Percentiles rank a stretch among this genome's conserved stretches.
These are phyloP conservation scores for Meteorus colon DNA, from an alignment of 2,888 invertebrate species.

Conservation along the genomic window DNA sequence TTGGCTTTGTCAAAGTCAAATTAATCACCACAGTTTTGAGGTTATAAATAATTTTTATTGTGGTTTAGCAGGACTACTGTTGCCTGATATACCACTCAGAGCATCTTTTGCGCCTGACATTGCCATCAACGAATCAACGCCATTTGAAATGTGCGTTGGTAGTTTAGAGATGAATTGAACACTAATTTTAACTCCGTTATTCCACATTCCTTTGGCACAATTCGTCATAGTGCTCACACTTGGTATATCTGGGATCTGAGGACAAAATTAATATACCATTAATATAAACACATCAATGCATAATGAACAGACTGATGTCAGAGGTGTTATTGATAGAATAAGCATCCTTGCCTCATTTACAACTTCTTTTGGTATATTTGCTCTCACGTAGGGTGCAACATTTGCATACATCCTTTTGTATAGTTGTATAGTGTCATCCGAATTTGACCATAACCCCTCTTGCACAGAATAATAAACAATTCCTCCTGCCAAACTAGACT, in stretches of 20 bases:
- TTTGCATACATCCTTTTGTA: slow-evolving; percentile 66
- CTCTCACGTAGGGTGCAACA: slow-evolving; percentile 61
- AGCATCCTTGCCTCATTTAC: slow-evolving; percentile 57
- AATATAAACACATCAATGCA: neutral
- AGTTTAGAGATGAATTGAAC: slow-evolving; percentile 60
- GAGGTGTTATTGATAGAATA: neutral
- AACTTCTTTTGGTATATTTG: slow-evolving; percentile 62
- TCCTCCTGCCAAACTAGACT: slow-evolving; percentile 67
- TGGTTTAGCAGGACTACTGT: slow-evolving; percentile 30
- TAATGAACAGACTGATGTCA: neutral
- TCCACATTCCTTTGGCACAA: slow-evolving; percentile 59
- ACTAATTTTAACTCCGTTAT: slow-evolving; percentile 60
- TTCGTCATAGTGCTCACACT: slow-evolving; percentile 52
- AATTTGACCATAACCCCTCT: slow-evolving; percentile 70
- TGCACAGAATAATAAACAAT: slow-evolving; percentile 66
- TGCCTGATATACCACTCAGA: slow-evolving; percentile 32
- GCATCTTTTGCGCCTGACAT: slow-evolving; percentile 39
- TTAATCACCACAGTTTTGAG: neutral
- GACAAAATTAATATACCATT: slow-evolving; percentile 16
- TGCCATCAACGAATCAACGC: slow-evolving; percentile 49
- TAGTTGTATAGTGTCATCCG: slow-evolving; percentile 67
- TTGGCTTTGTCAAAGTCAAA: slow-evolving; percentile 6
- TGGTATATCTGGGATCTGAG: slow-evolving; percentile 59
- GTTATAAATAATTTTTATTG: slow-evolving; percentile 22
- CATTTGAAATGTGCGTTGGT: slow-evolving; percentile 58